Evolutionary conservation across 2,113 vertebrate genomes (phyloP).

Genomic region (Melanotaenia duboulayi): DNA sequence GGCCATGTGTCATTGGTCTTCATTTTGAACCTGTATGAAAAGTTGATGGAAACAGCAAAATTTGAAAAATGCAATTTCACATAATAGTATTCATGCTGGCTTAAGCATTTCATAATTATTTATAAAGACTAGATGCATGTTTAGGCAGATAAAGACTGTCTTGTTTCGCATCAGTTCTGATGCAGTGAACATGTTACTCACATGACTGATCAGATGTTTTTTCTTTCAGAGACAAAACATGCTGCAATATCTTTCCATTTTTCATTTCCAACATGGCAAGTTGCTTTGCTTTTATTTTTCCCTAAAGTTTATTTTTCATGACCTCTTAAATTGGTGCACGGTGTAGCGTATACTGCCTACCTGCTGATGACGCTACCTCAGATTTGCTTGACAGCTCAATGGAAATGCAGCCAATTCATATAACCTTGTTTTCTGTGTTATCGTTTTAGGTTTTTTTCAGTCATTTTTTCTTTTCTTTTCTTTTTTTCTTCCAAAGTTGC

Average conservation of each 20-base stretch:
- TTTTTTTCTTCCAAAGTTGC: conserved; percentile 17
- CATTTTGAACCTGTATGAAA: not conserved
- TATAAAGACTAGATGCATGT: not conserved
- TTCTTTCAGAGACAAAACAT: not conserved
- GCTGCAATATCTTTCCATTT: not conserved
- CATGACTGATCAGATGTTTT: not conserved
- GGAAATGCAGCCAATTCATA: too few species aligned
- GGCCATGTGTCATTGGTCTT: not conserved
- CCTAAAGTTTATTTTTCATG: not conserved
- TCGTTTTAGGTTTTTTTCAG: too few species aligned
- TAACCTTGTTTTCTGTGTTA: too few species aligned
- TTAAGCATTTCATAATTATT: not conserved
- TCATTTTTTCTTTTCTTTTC: conserved; percentile 47
- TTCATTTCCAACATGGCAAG: not conserved
- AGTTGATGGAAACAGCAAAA: not conserved
- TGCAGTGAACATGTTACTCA: conserved; percentile 5
- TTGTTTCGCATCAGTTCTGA: not conserved
- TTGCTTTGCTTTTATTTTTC: not conserved
- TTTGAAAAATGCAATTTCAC: not conserved
- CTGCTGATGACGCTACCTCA: too few species aligned
- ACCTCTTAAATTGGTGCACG: not conserved
- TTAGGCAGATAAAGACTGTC: not conserved
- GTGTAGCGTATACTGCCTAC: not conserved
- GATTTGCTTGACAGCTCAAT: too few species aligned
- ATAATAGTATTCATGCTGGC: not conserved